Conservation (phyloP, 2,888 invertebrate species). For the Eledona agricola region DNA sequence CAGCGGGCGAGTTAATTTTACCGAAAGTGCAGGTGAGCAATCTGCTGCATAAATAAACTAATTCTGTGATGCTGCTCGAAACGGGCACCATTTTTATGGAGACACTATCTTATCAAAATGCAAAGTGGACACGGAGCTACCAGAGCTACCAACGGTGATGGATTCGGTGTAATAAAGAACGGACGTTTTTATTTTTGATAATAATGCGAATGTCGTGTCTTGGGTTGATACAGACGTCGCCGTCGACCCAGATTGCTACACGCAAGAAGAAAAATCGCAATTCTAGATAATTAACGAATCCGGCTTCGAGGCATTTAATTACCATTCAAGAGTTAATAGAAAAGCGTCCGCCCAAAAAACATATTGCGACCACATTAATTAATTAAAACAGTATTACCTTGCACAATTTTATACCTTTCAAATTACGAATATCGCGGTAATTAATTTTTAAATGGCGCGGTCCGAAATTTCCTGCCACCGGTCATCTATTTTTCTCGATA, state of each 20-base stretch:
- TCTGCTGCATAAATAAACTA: constrained; percentile 16
- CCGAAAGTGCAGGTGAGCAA: constrained; percentile 2
- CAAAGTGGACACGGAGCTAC: constrained; percentile 57
- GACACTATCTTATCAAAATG: constrained; percentile 56
- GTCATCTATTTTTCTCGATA: too few species aligned
- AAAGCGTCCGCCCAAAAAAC: constrained; percentile 12
- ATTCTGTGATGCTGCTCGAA: constrained; percentile 36
- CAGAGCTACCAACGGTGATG: constrained; percentile 47
- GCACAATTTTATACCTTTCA: constrained; percentile 34
- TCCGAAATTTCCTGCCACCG: too few species aligned
- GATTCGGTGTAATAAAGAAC: constrained; percentile 46
- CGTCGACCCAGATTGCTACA: constrained; percentile 9
- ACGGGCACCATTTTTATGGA: constrained; percentile 52
- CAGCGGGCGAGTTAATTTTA: too few species aligned
- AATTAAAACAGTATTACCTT: constrained; percentile 35
- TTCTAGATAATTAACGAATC: constrained; percentile 7
- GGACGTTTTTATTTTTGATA: constrained; percentile 35
- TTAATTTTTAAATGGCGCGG: constrained; percentile 32
- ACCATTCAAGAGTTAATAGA: constrained; percentile 25
- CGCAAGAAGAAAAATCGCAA: neutral
- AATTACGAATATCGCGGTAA: constrained; percentile 30
- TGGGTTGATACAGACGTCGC: constrained; percentile 26
- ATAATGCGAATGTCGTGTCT: constrained; percentile 34
- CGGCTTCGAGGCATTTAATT: constrained; percentile 5
- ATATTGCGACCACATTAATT: constrained; percentile 28